Evolutionary conservation across 2,113 vertebrate genomes (phyloP).

Genomic region (Pterocles burchelli): DNA sequence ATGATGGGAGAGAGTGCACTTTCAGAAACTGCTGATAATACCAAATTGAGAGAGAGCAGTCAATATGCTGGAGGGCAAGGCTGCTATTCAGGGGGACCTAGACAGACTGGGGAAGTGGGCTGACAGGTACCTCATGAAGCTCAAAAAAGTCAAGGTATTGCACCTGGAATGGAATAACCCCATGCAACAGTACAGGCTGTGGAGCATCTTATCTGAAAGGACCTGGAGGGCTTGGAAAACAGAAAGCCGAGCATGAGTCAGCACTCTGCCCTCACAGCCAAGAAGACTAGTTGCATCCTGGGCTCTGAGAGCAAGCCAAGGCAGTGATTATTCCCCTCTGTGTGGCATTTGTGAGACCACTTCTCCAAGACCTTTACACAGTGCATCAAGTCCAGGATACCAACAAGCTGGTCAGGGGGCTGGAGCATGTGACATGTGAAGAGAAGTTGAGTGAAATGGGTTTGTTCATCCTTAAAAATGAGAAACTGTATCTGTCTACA

Average conservation of each 20-base stretch:
- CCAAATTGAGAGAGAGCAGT: background rate
- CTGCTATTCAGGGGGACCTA: background rate
- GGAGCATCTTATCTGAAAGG: background rate
- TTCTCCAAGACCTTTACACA: background rate
- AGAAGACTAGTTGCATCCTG: background rate
- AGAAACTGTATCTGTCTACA: background rate
- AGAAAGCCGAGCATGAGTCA: background rate
- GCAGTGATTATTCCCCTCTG: background rate
- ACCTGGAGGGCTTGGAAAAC: background rate
- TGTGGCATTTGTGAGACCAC: background rate
- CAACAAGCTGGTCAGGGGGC: too few relatives aligned
- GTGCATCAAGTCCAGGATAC: background rate
- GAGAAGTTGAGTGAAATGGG: background rate
- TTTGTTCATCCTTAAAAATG: background rate
- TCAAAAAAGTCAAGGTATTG: background rate
- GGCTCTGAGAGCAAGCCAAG: background rate
- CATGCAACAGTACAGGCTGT: background rate
- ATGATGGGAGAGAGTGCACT: accelerated
- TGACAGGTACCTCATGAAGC: background rate
- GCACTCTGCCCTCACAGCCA: background rate
- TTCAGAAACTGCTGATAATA: background rate
- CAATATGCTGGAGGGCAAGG: background rate
- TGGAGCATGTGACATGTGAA: background rate
- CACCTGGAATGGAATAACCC: background rate
- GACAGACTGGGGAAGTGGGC: background rate